Evolutionary conservation across 2,113 vertebrate genomes (phyloP).

Genomic region (Cebus imitator): DNA sequence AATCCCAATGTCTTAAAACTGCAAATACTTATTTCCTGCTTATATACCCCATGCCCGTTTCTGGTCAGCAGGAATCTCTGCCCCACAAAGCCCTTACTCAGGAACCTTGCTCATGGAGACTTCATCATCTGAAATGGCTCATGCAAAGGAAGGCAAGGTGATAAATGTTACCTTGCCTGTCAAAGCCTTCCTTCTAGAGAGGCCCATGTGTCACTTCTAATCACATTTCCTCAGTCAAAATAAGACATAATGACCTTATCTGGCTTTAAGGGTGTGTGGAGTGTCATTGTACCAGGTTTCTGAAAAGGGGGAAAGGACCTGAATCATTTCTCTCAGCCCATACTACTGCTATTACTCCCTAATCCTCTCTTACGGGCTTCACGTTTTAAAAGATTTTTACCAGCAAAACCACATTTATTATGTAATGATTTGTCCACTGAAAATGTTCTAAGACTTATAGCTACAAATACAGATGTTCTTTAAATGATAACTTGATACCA

Average conservation of each 20-base stretch:
- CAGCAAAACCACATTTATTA: neutral
- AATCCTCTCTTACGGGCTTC: neutral
- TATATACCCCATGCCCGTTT: neutral
- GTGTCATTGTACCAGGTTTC: neutral
- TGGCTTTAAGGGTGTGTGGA: neutral
- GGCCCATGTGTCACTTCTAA: neutral
- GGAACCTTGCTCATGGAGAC: neutral
- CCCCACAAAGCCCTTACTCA: neutral
- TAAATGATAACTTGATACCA: neutral
- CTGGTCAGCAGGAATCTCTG: neutral
- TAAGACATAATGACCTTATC: neutral
- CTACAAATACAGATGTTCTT: neutral
- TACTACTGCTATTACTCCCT: neutral
- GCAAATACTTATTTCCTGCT: neutral
- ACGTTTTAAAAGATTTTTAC: neutral
- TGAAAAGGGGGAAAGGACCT: neutral
- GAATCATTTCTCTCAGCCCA: neutral
- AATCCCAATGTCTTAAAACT: neutral
- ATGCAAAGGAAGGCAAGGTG: neutral
- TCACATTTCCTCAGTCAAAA: neutral
- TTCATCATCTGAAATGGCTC: neutral
- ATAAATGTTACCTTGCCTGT: neutral
- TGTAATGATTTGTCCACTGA: neutral
- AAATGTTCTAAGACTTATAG: neutral
- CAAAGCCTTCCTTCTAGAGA: neutral